phyloP scores from a whole-genome alignment of 2,888 invertebrate species.

The Himalopsyche kuldschensis region DNA sequence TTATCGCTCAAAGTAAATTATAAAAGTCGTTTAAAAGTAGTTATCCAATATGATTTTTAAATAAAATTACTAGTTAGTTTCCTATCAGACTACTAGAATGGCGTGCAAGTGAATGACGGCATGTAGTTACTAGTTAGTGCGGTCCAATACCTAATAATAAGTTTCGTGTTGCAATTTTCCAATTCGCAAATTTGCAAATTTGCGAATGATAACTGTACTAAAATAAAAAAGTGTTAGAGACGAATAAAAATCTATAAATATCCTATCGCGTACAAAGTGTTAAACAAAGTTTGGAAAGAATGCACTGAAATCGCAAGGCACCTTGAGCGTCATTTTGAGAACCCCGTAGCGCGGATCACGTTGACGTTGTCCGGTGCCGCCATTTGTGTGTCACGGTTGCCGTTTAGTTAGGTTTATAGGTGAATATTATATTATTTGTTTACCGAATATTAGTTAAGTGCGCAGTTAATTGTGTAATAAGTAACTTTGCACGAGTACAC shows the following conservation, averaged over 20 bases:
- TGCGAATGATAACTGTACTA: constrained; percentile 18
- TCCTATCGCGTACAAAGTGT: constrained; percentile 23
- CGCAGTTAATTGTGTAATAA: constrained; percentile 51
- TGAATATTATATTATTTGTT: constrained; percentile 52
- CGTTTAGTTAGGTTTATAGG: constrained; percentile 64
- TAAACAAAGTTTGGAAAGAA: constrained; percentile 44
- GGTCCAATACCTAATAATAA: background rate
- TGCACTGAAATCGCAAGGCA: constrained; percentile 65
- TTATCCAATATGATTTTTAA: background rate
- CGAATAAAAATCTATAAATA: constrained; percentile 33
- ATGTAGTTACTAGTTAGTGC: constrained; percentile 10
- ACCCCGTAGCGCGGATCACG: constrained; percentile 73
- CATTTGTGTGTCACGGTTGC: constrained; percentile 66
- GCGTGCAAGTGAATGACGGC: constrained; percentile 21
- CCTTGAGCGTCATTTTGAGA: constrained; percentile 80
- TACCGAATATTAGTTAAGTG: constrained; percentile 18
- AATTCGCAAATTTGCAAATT: constrained; percentile 18
- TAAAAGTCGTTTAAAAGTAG: background rate
- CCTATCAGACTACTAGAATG: constrained; percentile 26
- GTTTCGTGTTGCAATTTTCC: background rate
- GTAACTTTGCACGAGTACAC: constrained; percentile 41
- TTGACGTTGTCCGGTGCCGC: constrained; percentile 67
- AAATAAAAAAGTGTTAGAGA: constrained; percentile 15
- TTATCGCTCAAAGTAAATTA: background rate
- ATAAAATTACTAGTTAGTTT: constrained; percentile 23